Base-by-base conservation (phyloP, 2,797 vertebrate genomes). In the Miichthys miiuy region DNA sequence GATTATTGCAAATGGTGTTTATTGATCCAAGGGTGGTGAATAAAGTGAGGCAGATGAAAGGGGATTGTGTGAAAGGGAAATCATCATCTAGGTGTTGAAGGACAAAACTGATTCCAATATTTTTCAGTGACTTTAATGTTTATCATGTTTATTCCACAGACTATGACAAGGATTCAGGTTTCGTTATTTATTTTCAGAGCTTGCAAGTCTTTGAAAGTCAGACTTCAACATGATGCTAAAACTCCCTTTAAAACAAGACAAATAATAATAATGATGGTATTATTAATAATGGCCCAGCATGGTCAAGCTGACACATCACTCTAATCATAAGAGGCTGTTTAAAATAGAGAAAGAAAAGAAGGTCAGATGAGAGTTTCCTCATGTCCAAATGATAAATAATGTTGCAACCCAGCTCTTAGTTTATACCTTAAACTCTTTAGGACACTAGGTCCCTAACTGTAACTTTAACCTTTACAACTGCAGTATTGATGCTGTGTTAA, bases 1-100 rank as follows among this genome's bases (percentile, higher is more conserved):
- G 61, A 75, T 82, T 74, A 84, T 67, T 75, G 66, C 47, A 70
- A 81, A 85, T 63, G 10, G 47, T 77, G 71, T 77, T 79, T 83
- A 85, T 85, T 77, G 77, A 87, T 87, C 72, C 44, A 51, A 3
- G 52, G 61, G 58, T 41, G 44, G 67, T 38, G 34, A 38, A 38
- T 38, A 38, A 38, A 66, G 73, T 34, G 23, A 25, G 54, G 51
- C 56, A 42, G 69, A 21, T 44, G 20, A 52, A 54, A 50, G 14
- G 25, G 56, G 42, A 72, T 86, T 56, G 27, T 61, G 67, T 41
- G 21, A 78, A 23, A 47, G 21, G 54, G 30, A 30, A 62, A 34
- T 81, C 56, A 77, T 73, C 62, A 63, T 71, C 42, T 78, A 21
- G 54, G 66, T 65, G 68, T 81, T 42, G 20, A 77, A 72, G 51